Percentiles rank a stretch among this genome's conserved stretches.
Evolutionary conservation across 2,888 invertebrate species (phyloP).

Genomic region (Ptilodon capucinus): DNA sequence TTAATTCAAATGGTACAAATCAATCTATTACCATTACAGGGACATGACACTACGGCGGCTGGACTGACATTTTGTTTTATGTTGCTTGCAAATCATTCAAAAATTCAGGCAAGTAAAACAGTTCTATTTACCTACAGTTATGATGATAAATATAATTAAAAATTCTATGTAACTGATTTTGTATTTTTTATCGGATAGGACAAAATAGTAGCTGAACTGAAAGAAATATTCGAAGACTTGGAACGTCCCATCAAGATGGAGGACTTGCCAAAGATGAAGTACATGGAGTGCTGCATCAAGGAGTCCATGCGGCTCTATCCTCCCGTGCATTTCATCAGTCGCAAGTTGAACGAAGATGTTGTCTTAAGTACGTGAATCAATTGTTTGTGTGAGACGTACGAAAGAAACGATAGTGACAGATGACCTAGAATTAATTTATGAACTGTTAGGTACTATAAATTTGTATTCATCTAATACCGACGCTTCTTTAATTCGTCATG

Average conservation of each 20-base stretch:
- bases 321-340: conserved; percentile 85
- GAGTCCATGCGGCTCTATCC: conserved; percentile 86
- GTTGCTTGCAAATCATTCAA: conserved; percentile 66
- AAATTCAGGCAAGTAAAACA: conserved; percentile 55
- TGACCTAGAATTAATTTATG: no score
- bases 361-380: conserved; percentile 74
- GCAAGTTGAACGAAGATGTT: conserved; percentile 80
- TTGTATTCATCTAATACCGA: no score
- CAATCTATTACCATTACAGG: conserved; percentile 49
- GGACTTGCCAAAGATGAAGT: conserved; percentile 84
- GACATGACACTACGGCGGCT: conserved; percentile 77
- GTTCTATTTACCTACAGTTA: background rate
- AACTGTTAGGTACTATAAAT: no score
- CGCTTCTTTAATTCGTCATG: no score
- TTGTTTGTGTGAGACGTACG: no score
- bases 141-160: background rate
- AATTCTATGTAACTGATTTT: no score
- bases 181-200: conserved; percentile 67
- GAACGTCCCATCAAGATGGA: conserved; percentile 83
- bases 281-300: conserved; percentile 87
- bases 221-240: conserved; percentile 85
- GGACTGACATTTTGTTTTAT: conserved; percentile 65
- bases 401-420: no score
- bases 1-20: no score
- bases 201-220: conserved; percentile 82